Percentiles rank a stretch among this genome's conserved stretches.
Evolutionary conservation across 2,888 invertebrate genomes (phyloP).

Genomic region (Silvanus unidentatus): DNA sequence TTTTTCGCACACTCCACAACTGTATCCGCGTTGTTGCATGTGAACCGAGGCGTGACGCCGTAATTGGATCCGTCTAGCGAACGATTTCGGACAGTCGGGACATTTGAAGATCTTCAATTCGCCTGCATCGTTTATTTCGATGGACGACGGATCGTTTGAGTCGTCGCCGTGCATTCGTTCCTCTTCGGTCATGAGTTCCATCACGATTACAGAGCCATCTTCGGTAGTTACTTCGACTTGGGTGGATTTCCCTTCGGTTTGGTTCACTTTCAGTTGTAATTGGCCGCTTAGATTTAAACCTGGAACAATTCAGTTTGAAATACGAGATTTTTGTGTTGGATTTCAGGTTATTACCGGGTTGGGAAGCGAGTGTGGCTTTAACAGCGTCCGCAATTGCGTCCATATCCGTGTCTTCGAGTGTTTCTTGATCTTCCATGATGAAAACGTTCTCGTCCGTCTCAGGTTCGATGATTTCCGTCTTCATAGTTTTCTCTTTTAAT

Average conservation of each 20-base stretch:
- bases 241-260: slow-evolving; percentile 39
- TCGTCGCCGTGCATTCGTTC: slow-evolving; percentile 19
- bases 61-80: slow-evolving; percentile 55
- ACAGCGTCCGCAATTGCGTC: slow-evolving; percentile 46
- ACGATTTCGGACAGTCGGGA: slow-evolving; percentile 57
- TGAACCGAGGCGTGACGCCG: slow-evolving; percentile 59
- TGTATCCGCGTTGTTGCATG: slow-evolving; percentile 53
- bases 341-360: slow-evolving; percentile 31
- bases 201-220: slow-evolving; percentile 48
- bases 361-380: slow-evolving; percentile 41
- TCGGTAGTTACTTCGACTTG: slow-evolving; percentile 47
- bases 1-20: slow-evolving; percentile 58
- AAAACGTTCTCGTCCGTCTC: slow-evolving; percentile 20
- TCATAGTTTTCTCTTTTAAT: slow-evolving; percentile 25
- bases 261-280: slow-evolving; percentile 42
- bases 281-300: slow-evolving; percentile 40
- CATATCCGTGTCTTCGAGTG: slow-evolving; percentile 39
- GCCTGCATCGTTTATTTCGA: slow-evolving; percentile 38
- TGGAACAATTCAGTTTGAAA: slow-evolving; percentile 11
- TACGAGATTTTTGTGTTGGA: slow-evolving; percentile 1
- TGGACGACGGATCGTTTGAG: not conserved
- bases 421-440: slow-evolving; percentile 27
- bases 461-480: slow-evolving; percentile 24
- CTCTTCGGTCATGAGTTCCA: slow-evolving; percentile 46
- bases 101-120: slow-evolving; percentile 53